Conservation (phyloP, 1,140 invertebrate species). For the Drosophila arizonae region DNA sequence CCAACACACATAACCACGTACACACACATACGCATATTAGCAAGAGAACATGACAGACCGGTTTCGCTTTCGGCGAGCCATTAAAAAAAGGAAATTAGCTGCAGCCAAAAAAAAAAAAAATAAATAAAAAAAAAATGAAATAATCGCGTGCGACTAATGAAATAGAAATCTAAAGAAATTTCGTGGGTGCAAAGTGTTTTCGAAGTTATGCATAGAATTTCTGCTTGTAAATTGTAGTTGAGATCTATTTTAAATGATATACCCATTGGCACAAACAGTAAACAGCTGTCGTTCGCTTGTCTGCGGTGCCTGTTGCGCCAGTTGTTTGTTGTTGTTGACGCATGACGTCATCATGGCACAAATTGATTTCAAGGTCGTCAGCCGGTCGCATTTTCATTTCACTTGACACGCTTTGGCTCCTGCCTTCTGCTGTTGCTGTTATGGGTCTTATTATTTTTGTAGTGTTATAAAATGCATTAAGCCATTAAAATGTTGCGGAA, state of each 20-base stretch:
- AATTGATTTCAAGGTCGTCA: conserved; percentile 73
- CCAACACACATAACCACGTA: not conserved
- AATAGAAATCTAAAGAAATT: conserved; percentile 34
- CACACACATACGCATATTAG: conserved; percentile 31
- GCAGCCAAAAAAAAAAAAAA: conserved; percentile 43
- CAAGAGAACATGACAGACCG: conserved; percentile 70
- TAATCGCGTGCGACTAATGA: conserved; percentile 15
- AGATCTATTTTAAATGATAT: conserved; percentile 26
- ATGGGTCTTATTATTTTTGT: not conserved
- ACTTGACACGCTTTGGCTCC: conserved; percentile 72
- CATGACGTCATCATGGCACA: conserved; percentile 68
- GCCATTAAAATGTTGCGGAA: conserved; percentile 30
- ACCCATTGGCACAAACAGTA: not conserved
- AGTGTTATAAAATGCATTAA: conserved; percentile 51
- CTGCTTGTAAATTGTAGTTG: conserved; percentile 10
- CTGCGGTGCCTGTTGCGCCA: conserved; percentile 30
- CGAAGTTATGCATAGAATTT: conserved; percentile 27
- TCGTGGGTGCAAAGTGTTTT: conserved; percentile 51
- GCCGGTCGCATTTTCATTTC: conserved; percentile 75
- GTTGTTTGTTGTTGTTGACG: conserved; percentile 44
- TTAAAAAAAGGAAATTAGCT: conserved; percentile 60
- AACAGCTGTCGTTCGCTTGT: conserved; percentile 56
- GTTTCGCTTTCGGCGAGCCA: conserved; percentile 58
- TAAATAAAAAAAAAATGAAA: conserved; percentile 34
- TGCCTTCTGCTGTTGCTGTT: conserved; percentile 14